These are phyloP conservation scores for Scaptomyza graminum DNA, from an alignment of 1,140 invertebrate genomes.

Conservation along the genomic window DNA sequence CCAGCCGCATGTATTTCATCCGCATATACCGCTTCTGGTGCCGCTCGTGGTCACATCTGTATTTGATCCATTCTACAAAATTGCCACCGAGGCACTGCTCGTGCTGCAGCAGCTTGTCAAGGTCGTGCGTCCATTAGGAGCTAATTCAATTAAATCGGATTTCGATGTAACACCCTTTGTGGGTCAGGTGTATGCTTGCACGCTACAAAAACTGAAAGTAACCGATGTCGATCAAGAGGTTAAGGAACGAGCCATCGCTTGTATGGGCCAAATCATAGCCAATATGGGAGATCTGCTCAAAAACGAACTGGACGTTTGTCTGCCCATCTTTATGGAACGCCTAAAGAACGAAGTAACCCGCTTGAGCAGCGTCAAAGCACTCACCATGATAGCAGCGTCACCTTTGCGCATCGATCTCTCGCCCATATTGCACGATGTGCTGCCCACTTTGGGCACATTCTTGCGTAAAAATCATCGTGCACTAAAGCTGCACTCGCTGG, in stretches of 20 bases:
- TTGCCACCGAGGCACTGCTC: constrained; percentile 96
- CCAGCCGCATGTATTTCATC: constrained; percentile 89
- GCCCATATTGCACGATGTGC: constrained; percentile 93
- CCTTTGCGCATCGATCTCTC: constrained; percentile 93
- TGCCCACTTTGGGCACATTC: constrained; percentile 96
- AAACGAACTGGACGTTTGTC: constrained; percentile 91
- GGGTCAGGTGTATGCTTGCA: constrained; percentile 92
- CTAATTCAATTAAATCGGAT: constrained; percentile 64
- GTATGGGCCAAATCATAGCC: constrained; percentile 97
- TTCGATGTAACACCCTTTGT: constrained; percentile 93
- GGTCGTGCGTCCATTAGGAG: constrained; percentile 94
- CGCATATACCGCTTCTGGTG: constrained; percentile 92
- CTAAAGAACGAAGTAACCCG: constrained; percentile 98
- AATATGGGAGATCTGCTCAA: constrained; percentile 93
- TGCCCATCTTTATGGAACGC: constrained; percentile 97
- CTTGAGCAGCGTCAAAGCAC: constrained; percentile 96
- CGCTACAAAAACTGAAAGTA: constrained; percentile 93
- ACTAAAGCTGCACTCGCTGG: constrained; percentile 95
- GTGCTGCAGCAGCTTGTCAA: constrained; percentile 97
- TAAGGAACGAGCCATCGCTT: constrained; percentile 98
- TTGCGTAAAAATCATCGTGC: constrained; percentile 98
- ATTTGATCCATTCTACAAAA: constrained; percentile 98
- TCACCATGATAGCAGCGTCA: constrained; percentile 97
- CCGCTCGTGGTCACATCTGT: constrained; percentile 95
- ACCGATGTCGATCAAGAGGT: constrained; percentile 99